A percentile compares a stretch with the other conserved stretches of the same genome.
phyloP scores from a whole-genome alignment of 2,113 vertebrate species.

The Hypocryptadius cinnamomeus region DNA sequence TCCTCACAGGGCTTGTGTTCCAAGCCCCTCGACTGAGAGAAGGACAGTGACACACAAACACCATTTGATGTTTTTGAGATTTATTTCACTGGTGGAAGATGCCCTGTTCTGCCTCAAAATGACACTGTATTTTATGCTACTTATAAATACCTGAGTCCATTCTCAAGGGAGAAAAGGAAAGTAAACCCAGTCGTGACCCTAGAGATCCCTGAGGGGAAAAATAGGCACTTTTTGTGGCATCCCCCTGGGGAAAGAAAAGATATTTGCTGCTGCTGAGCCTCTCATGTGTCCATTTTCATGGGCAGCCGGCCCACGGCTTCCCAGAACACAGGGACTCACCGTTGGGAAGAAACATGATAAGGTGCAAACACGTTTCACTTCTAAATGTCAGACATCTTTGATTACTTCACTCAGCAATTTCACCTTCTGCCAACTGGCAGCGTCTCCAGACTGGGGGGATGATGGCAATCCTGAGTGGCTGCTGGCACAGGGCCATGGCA shows the following conservation, averaged over 20 bases:
- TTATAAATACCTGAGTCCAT: neutral
- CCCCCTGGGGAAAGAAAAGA: neutral
- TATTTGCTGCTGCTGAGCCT: neutral
- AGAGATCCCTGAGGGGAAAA: neutral
- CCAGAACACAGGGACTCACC: slow-evolving; percentile 9
- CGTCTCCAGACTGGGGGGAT: neutral
- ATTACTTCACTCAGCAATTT: slow-evolving; percentile 24
- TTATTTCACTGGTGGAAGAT: neutral
- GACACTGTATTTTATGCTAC: accelerated
- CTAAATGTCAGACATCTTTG: slow-evolving; percentile 49
- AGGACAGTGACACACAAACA: neutral
- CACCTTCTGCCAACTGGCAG: slow-evolving; percentile 34
- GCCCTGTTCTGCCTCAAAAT: neutral
- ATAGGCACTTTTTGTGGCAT: neutral
- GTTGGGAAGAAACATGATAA: slow-evolving; percentile 32
- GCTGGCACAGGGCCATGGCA: neutral
- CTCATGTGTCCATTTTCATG: neutral
- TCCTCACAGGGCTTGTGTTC: neutral
- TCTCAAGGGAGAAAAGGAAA: neutral
- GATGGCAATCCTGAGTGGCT: neutral
- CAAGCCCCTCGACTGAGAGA: accelerated
- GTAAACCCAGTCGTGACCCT: neutral
- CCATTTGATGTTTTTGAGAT: neutral
- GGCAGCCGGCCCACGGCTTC: slow-evolving; percentile 2
- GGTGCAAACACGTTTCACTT: slow-evolving; percentile 57